Percentiles rank a stretch among this genome's conserved stretches.
phyloP scores from a whole-genome alignment of 2,113 vertebrate genomes.

The Gymnocephalus cernua region DNA sequence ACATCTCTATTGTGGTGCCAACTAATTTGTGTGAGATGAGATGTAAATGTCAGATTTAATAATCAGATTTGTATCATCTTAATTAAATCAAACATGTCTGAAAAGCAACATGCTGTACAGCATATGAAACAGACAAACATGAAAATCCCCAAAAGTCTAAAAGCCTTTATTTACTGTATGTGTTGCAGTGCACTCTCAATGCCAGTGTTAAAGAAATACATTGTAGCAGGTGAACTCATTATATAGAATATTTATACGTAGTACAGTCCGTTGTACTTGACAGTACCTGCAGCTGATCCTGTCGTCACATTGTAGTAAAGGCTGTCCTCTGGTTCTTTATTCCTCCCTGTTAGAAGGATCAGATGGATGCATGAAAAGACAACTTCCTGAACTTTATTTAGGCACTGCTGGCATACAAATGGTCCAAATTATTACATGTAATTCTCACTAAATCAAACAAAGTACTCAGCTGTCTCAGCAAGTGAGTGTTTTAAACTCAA shows the following conservation, averaged over 20 bases:
- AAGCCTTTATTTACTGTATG: neutral
- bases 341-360: neutral
- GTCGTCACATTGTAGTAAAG: neutral
- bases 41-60: neutral
- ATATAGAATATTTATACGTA: no score
- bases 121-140: neutral
- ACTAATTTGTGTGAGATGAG: neutral
- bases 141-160: neutral
- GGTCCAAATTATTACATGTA: neutral
- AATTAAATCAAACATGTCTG: no score
- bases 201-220: neutral
- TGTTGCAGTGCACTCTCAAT: neutral
- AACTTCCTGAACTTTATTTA: no score
- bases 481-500: no score
- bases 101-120: no score
- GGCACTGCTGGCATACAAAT: neutral
- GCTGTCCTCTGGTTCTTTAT: neutral
- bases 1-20: neutral
- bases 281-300: slow-evolving; percentile 4
- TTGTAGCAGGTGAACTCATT: neutral
- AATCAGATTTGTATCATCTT: neutral
- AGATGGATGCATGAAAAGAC: neutral
- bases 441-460: neutral
- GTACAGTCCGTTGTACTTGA: neutral
- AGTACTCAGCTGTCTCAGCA: neutral